phyloP scores from a whole-genome alignment of 1,140 invertebrate genomes.

The Hydropsyche tenuis region DNA sequence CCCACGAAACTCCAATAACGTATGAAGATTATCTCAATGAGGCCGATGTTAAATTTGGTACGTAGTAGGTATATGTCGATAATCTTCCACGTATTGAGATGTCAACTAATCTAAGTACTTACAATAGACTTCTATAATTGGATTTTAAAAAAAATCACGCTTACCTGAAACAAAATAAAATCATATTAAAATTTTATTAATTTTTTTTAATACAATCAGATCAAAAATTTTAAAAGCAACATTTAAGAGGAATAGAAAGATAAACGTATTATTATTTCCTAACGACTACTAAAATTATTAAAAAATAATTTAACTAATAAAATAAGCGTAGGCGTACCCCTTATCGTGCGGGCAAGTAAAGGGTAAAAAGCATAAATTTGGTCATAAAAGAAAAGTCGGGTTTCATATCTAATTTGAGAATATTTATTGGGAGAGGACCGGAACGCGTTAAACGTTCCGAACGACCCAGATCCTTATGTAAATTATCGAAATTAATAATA shows the following conservation, averaged over 20 bases:
- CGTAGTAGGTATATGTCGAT: no score
- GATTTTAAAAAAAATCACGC: no score
- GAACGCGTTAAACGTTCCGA: not conserved
- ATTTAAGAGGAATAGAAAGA: not conserved
- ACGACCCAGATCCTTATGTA: conserved; percentile 34
- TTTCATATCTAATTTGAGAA: conserved; percentile 37
- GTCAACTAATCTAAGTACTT: no score
- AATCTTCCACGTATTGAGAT: no score
- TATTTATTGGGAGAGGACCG: conserved; percentile 33
- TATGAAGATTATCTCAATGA: no score
- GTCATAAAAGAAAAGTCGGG: conserved; percentile 26
- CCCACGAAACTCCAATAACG: conserved; percentile 3
- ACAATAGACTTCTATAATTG: no score
- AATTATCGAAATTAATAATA: conserved; percentile 39
- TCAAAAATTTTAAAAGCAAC: not conserved
- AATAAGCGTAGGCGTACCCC: not conserved
- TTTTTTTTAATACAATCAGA: not conserved
- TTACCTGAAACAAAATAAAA: conserved; percentile 33
- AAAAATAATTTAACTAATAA: conserved; percentile 2
- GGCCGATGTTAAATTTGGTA: no score
- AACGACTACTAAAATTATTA: conserved; percentile 15
- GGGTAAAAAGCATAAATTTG: conserved; percentile 25
- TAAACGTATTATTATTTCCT: no score
- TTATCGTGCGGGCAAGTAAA: not conserved
- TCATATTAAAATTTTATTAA: no score